These are phyloP conservation scores for Polypedilum vanderplanki DNA, from an alignment of 1,140 invertebrate genomes.

Conservation along the genomic window DNA sequence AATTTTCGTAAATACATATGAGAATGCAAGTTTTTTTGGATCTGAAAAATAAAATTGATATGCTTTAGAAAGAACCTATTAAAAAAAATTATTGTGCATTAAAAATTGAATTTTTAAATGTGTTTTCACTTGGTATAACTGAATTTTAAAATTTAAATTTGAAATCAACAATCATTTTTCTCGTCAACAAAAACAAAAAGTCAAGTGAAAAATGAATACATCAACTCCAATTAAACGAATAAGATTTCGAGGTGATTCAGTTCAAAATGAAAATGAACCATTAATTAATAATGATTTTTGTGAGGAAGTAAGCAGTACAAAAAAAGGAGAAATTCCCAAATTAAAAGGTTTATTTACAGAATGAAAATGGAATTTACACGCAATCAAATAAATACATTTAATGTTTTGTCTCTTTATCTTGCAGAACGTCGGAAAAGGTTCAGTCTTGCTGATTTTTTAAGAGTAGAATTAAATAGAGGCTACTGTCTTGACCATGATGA, in stretches of 20 bases:
- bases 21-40: too few species aligned
- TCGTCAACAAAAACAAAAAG: too few species aligned
- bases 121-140: too few species aligned
- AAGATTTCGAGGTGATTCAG: conserved; percentile 1
- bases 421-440: conserved; percentile 42
- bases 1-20: too few species aligned
- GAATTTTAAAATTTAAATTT: too few species aligned
- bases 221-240: conserved; percentile 20
- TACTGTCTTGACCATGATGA: conserved; percentile 91
- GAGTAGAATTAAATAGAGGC: conserved; percentile 80
- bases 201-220: background rate
- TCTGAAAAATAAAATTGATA: too few species aligned
- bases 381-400: background rate
- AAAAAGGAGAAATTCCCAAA: conserved; percentile 19
- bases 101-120: too few species aligned
- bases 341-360: conserved; percentile 29
- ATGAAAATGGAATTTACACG: background rate
- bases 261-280: conserved; percentile 2
- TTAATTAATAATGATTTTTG: background rate
- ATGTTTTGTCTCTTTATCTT: conserved; percentile 37
- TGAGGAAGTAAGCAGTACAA: background rate
- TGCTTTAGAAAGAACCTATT: too few species aligned
- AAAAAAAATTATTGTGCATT: too few species aligned
- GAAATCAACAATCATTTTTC: too few species aligned
- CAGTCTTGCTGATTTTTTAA: conserved; percentile 67